Percentiles rank a stretch among this genome's conserved stretches.
Conservation (phyloP, 1,140 invertebrate species). For the Penaeus indicus region DNA sequence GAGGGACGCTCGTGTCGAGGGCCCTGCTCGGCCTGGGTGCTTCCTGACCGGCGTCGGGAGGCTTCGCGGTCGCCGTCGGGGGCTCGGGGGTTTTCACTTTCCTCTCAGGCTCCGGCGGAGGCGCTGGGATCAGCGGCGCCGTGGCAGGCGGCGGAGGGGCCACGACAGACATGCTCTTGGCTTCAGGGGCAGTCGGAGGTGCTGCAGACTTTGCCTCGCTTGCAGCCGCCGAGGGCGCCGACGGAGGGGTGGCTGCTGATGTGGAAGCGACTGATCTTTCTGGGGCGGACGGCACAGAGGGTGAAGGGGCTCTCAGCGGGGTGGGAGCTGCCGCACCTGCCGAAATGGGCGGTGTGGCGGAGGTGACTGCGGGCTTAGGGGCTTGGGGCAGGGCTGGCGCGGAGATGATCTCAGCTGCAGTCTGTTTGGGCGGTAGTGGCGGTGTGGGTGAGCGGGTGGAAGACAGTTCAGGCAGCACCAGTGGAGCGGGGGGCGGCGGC, state of each 20-base stretch:
- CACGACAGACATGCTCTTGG: background rate
- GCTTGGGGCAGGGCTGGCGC: conserved; percentile 20
- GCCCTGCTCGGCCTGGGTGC: conserved; percentile 8
- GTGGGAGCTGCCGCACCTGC: conserved; percentile 15
- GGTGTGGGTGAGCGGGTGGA: background rate
- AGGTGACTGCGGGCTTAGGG: conserved; percentile 9
- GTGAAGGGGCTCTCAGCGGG: background rate
- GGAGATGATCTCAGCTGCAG: background rate
- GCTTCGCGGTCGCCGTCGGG: background rate
- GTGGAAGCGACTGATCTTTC: background rate
- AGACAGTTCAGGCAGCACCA: background rate
- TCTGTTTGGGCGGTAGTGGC: conserved; percentile 30
- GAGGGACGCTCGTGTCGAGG: background rate
- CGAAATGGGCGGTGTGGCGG: conserved; percentile 11
- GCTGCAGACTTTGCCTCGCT: background rate
- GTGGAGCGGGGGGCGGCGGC: background rate
- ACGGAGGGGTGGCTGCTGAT: background rate
- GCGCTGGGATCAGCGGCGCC: conserved; percentile 41
- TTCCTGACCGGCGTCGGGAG: background rate
- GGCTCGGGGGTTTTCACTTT: conserved; percentile 23
- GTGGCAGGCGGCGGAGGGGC: background rate
- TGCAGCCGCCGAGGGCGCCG: background rate
- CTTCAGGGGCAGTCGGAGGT: background rate
- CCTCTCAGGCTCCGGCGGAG: conserved; percentile 35
- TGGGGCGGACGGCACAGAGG: background rate